Conservation (phyloP, 2,888 invertebrate species). For the Synanthedon myopaeformis region DNA sequence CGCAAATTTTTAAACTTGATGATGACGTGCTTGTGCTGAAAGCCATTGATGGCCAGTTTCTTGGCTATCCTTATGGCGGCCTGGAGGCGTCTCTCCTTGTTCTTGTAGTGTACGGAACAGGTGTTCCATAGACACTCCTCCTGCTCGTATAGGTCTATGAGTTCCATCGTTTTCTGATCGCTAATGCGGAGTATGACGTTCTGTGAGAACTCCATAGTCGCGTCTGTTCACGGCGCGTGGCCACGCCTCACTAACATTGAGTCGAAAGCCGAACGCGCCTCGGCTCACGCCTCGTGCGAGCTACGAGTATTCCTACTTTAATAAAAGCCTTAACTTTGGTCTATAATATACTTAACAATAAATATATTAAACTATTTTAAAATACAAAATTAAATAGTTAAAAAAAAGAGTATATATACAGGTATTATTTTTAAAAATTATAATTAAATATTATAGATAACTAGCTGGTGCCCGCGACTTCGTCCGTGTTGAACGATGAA, state of each 20-base stretch:
- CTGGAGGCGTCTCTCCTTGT: conserved; percentile 12
- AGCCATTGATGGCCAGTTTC: conserved; percentile 26
- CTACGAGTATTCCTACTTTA: no score
- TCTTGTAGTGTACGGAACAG: conserved; percentile 19
- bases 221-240: conserved; percentile 16
- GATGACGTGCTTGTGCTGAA: conserved; percentile 29
- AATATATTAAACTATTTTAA: no score
- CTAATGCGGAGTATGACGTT: conserved; percentile 20
- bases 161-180: conserved; percentile 20
- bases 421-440: no score
- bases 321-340: no score
- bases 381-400: no score
- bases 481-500: no score
- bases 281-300: not conserved
- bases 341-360: no score
- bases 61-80: conserved; percentile 29
- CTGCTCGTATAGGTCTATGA: conserved; percentile 26
- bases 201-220: conserved; percentile 2
- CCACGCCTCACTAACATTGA: conserved; percentile 19
- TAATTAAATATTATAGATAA: no score
- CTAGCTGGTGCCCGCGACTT: no score
- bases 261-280: not conserved
- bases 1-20: conserved; percentile 44
- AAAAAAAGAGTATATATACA: no score
- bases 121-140: conserved; percentile 39